A percentile compares a stretch with the other conserved stretches of the same genome.
Evolutionary conservation across 1,140 invertebrate genomes (phyloP).

Genomic region (Bombus ignitus): DNA sequence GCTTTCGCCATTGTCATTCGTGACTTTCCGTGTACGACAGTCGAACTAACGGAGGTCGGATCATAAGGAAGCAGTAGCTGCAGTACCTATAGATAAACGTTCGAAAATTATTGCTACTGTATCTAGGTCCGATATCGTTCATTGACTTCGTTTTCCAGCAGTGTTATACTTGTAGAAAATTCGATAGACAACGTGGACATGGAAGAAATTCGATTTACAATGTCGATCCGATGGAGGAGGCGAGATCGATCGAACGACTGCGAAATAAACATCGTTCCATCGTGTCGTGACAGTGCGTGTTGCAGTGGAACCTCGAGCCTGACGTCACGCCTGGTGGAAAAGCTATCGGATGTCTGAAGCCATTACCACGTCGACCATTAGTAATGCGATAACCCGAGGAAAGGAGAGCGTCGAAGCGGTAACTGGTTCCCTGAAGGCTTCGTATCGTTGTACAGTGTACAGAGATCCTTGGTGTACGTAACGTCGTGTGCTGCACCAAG

Average conservation of each 20-base stretch:
- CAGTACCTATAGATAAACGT: not conserved
- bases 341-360: conserved; percentile 71
- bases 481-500: not conserved
- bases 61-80: not conserved
- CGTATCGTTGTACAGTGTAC: conserved; percentile 32
- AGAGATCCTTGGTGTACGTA: conserved; percentile 15
- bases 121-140: not conserved
- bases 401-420: conserved; percentile 60
- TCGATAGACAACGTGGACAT: not conserved
- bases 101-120: not conserved
- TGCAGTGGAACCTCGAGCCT: conserved; percentile 6
- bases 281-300: not conserved
- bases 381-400: conserved; percentile 71
- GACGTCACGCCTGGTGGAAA: conserved; percentile 50
- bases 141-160: not conserved
- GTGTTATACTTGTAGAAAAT: not conserved
- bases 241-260: not conserved
- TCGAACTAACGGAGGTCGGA: not conserved
- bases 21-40: not conserved
- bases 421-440: conserved; percentile 45
- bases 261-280: not conserved
- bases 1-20: not conserved
- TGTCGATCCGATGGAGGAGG: not conserved
- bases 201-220: not conserved
- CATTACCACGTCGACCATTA: conserved; percentile 72